phyloP scores from a whole-genome alignment of 2,888 invertebrate species.

The Folsomia candida region DNA sequence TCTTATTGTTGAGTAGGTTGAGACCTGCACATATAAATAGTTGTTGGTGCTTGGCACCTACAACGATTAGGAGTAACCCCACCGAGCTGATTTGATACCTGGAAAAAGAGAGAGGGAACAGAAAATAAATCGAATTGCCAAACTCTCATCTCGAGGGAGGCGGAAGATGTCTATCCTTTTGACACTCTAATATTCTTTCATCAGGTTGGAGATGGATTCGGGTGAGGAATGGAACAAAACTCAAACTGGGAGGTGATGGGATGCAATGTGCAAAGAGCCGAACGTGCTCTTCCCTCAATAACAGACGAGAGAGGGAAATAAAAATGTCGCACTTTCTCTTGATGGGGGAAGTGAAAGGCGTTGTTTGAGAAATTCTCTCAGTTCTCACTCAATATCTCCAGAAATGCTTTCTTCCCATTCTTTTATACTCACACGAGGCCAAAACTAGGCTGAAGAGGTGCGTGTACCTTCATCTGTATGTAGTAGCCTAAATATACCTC shows the following conservation, averaged over 20 bases:
- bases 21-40: conserved; percentile 43
- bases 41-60: conserved; percentile 38
- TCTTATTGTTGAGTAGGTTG: conserved; percentile 38
- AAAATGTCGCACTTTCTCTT: background rate
- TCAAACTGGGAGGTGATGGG: background rate
- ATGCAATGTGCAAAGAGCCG: background rate
- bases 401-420: background rate
- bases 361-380: background rate
- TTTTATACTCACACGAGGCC: background rate
- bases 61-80: conserved; percentile 36
- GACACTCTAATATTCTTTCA: conserved; percentile 19
- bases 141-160: conserved; percentile 11
- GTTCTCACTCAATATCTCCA: background rate
- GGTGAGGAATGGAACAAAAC: background rate
- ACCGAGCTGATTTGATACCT: conserved; percentile 38
- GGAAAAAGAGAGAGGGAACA: conserved; percentile 13
- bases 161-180: conserved; percentile 15
- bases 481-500: too few species aligned
- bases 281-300: background rate
- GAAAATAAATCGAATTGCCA: conserved; percentile 20
- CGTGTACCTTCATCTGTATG: too few species aligned
- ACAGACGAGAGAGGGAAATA: background rate
- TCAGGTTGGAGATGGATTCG: background rate
- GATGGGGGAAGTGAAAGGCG: background rate
- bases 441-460: too few species aligned